Evolutionary conservation across 2,113 vertebrate genomes (phyloP).

Genomic region (Ageneiosus marmoratus): DNA sequence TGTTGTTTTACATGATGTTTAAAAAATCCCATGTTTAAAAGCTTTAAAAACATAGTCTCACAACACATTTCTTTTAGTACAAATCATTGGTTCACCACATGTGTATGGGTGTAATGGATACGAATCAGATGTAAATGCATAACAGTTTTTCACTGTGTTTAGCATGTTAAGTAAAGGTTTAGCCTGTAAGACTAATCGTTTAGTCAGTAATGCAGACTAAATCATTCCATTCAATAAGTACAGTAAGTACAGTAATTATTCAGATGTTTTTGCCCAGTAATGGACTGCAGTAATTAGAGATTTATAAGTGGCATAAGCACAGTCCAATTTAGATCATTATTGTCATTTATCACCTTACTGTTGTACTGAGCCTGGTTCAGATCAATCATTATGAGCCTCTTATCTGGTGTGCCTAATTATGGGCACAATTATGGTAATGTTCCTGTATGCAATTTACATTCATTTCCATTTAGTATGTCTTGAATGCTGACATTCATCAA

Average conservation of each 20-base stretch:
- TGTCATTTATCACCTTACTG: constrained; percentile 25
- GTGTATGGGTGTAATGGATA: too few relatives aligned
- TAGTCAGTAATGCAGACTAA: not conserved
- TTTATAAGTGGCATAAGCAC: not conserved
- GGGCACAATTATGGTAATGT: constrained; percentile 52
- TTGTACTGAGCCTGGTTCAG: constrained; percentile 23
- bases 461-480: constrained; percentile 54
- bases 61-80: not conserved
- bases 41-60: not conserved
- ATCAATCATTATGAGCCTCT: constrained; percentile 45
- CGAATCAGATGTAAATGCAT: not conserved
- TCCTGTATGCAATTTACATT: constrained; percentile 52
- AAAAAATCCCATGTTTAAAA: not conserved
- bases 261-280: not conserved
- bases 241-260: not conserved
- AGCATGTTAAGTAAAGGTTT: not conserved
- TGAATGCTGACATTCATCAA: constrained; percentile 53
- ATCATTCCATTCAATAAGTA: not conserved
- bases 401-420: constrained; percentile 49
- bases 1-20: not conserved
- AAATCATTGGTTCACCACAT: not conserved
- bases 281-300: not conserved
- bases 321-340: constrained; percentile 6
- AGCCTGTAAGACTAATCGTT: not conserved
- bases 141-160: not conserved